Evolutionary conservation across 2,113 vertebrate species (phyloP), one percentile per base, ranked within the genome.

Genomic region (Oreochromis spilurus): DNA sequence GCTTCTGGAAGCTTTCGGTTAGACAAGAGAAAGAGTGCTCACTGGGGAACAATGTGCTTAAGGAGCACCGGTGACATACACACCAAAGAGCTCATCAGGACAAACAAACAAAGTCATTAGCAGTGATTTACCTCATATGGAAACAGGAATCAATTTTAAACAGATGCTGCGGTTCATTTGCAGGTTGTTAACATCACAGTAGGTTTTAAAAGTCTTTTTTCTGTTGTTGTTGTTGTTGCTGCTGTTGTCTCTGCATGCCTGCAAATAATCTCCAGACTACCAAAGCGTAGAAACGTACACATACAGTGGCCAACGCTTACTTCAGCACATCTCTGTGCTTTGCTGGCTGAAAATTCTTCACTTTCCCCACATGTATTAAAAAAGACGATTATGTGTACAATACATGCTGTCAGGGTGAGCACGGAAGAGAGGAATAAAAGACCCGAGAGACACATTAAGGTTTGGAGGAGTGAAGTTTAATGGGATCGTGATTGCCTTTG

Each of bases 401-500:
- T 14, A 78, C 82, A 82, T 21, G 5, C 45, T 34, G 79, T 70
- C 72, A 78, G 26, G 29, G 7, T n/a, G 75, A 58, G 60, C 9
- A 54, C 36, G n/a, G 29, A 83, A 14, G 75, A 43, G 14, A 72
- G n/a, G 78, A 90, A 92, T 38, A 83, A 84, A 91, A 86, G 81
- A 90, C 65, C 38, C 53, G 4, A 54, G 84, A 91, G 77, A 21
- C 89, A 82, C 82, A 54, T 85, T 60, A 21, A 92, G 26, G 79
- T 89, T 92, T 85, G 67, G 81, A 94, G 83, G 88, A 92, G 87
- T 91, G 67, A 91, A 67, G 60, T 95, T 95, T 94, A 95, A 94
- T 95, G 87, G 87, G 88, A 85, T 92, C 70, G 40, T 84, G 86
- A 91, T 90, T 80, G 89, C 90, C 84, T 93, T 91, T 86, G 84